Base-by-base conservation (phyloP, 2,888 invertebrate genomes). In the Cenopis cana region DNA sequence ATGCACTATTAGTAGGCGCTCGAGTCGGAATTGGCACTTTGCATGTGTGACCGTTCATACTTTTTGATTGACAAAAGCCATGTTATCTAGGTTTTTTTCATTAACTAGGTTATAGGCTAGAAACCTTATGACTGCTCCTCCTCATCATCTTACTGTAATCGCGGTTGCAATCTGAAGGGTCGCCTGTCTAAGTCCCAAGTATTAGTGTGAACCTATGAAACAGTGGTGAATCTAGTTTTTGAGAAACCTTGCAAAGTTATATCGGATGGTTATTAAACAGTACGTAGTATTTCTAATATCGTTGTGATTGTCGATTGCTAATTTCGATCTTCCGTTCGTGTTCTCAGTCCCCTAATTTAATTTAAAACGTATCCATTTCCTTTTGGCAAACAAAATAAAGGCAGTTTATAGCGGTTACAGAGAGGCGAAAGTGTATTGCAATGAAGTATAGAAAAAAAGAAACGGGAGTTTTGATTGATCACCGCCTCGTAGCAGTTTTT, bases 381-480 rank as follows among this genome's bases (percentile, higher is more conserved):
- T 90, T 86, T 89, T 86, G 82, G 85, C 89, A 90, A 91, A 91
- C 87, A 90, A 86, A 89, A 88, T 87, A 88, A 87, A 88, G 84
- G 81, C 83, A 83, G 88, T 89, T 89, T 88, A 89, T 85, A 89
- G 89, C 87, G 89, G 89, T 91, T 88, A 88, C 90, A 85, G 86
- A 86, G 83, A 84, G 85, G 85, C 90, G 88, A 91, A 91, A 92
- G 90, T 87, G 87, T 89, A 90, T 87, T 89, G 91, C 90, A 89
- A 87, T 89, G 87, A 87, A 89, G 89, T 88, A 86, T 87, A 89
- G 87, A 88, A 89, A 90, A 88, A 84, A 88, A 84, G 82, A 85
- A 90, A 81, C 83, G 83, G 85, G 86, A 86, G 86, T 89, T 91
- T 90, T 93, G 93, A 93, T 93, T 93, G 93, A 93, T 93, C 93